Percentiles rank a stretch among this genome's conserved stretches.
Evolutionary conservation across 2,797 vertebrate species (phyloP).

Genomic region (Catamblyrhynchus diadema): DNA sequence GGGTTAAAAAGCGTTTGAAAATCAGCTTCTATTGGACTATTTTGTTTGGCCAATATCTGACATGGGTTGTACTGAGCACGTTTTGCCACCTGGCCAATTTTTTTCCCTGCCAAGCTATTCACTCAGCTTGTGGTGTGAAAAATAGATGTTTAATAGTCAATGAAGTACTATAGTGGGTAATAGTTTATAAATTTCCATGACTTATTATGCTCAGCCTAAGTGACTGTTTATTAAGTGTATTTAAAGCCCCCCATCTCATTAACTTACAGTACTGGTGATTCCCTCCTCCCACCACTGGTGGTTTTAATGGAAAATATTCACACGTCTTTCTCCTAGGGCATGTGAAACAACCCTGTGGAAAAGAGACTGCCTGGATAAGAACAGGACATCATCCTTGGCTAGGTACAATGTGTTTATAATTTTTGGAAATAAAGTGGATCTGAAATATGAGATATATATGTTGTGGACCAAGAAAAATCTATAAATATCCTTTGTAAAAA

Average conservation of each 20-base stretch:
- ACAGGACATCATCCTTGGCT: conserved; percentile 23
- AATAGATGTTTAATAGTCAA: conserved; percentile 73
- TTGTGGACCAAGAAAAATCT: neutral
- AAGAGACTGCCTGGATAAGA: conserved; percentile 53
- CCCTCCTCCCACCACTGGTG: conserved; percentile 44
- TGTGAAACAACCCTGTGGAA: conserved; percentile 34
- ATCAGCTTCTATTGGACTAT: conserved; percentile 48
- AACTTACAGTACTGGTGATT: conserved; percentile 65
- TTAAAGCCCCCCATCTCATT: conserved; percentile 68
- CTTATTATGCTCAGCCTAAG: conserved; percentile 70
- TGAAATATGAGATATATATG: neutral
- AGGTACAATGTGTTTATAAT: neutral
- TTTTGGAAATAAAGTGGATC: neutral
- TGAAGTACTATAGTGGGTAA: conserved; percentile 69
- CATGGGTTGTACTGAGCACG: conserved; percentile 53
- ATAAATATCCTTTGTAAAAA: neutral
- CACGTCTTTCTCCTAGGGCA: conserved; percentile 51
- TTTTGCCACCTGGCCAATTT: conserved; percentile 70
- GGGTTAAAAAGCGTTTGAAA: conserved; percentile 49
- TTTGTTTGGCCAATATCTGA: conserved; percentile 70
- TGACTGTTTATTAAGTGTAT: conserved; percentile 71
- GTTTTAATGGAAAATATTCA: conserved; percentile 69
- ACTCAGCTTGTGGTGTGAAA: conserved; percentile 62
- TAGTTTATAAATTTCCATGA: conserved; percentile 78
- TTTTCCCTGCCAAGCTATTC: conserved; percentile 70